Percentiles rank a stretch among this genome's conserved stretches.
phyloP scores from a whole-genome alignment of 2,113 vertebrate species.

The Elanoides forficatus region DNA sequence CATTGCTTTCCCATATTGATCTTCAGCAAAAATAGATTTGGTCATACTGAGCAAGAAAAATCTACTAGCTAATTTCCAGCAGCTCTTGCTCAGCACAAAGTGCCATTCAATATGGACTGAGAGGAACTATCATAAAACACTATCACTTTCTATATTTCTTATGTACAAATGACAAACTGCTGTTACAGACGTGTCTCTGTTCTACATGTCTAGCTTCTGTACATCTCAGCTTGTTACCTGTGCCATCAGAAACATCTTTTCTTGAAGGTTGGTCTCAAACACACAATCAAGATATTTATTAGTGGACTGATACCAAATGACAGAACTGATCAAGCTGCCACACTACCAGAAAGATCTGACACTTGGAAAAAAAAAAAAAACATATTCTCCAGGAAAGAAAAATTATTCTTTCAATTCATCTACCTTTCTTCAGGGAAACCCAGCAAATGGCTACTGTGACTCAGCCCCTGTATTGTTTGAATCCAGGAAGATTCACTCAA shows the following conservation, averaged over 20 bases:
- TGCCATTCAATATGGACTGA: background rate
- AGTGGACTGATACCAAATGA: background rate
- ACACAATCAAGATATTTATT: background rate
- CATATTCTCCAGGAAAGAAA: background rate
- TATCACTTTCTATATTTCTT: background rate
- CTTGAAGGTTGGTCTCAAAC: background rate
- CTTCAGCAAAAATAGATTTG: conserved; percentile 1
- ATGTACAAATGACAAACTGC: background rate
- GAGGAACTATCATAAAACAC: background rate
- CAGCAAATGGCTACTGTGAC: background rate
- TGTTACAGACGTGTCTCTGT: background rate
- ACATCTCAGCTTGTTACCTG: background rate
- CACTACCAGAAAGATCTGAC: background rate
- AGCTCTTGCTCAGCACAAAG: conserved; percentile 37
- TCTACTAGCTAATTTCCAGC: conserved; percentile 20
- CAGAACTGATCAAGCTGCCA: background rate
- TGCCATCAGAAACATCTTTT: background rate
- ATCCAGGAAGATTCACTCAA: background rate
- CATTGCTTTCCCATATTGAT: background rate
- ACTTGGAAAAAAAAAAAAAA: background rate
- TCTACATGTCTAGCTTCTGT: background rate
- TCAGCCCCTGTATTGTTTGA: background rate
- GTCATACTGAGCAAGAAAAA: background rate
- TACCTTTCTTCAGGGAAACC: background rate
- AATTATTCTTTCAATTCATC: background rate